phyloP scores from a whole-genome alignment of 2,888 invertebrate genomes.

The Acrobasis consociella region DNA sequence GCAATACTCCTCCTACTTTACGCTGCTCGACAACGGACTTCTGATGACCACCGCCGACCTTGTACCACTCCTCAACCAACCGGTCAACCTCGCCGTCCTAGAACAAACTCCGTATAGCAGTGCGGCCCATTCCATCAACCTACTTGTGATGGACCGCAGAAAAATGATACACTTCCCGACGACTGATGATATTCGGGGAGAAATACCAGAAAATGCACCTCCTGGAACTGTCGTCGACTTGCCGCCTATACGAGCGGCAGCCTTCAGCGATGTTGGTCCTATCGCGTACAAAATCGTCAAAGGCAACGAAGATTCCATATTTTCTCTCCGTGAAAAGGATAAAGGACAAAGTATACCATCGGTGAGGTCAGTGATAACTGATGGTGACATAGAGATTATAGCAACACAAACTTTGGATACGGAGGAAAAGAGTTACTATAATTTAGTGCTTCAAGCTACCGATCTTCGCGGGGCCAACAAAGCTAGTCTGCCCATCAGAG shows the following conservation, averaged over 20 bases:
- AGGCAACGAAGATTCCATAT: slow-evolving; percentile 88
- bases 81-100: slow-evolving; percentile 90
- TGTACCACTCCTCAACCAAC: slow-evolving; percentile 90
- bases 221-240: slow-evolving; percentile 88
- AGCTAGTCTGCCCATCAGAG: slow-evolving; percentile 89
- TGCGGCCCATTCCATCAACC: slow-evolving; percentile 89
- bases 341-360: slow-evolving; percentile 69
- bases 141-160: slow-evolving; percentile 91
- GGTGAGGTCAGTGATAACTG: slow-evolving; percentile 79
- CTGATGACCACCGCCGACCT: slow-evolving; percentile 96
- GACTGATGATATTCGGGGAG: slow-evolving; percentile 85
- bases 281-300: slow-evolving; percentile 91
- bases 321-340: slow-evolving; percentile 86
- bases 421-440: slow-evolving; percentile 88
- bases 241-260: slow-evolving; percentile 87
- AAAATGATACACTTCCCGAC: slow-evolving; percentile 91
- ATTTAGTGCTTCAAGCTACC: slow-evolving; percentile 90
- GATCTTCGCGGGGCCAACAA: slow-evolving; percentile 91
- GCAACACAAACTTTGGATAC: slow-evolving; percentile 90
- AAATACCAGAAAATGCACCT: slow-evolving; percentile 89
- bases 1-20: slow-evolving; percentile 92
- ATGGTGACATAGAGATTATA: slow-evolving; percentile 88
- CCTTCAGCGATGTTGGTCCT: slow-evolving; percentile 85
- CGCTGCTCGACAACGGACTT: slow-evolving; percentile 92
- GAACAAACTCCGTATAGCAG: slow-evolving; percentile 92